Conservation (phyloP, 2,113 vertebrate genomes). For the Chunga burmeisteri region DNA sequence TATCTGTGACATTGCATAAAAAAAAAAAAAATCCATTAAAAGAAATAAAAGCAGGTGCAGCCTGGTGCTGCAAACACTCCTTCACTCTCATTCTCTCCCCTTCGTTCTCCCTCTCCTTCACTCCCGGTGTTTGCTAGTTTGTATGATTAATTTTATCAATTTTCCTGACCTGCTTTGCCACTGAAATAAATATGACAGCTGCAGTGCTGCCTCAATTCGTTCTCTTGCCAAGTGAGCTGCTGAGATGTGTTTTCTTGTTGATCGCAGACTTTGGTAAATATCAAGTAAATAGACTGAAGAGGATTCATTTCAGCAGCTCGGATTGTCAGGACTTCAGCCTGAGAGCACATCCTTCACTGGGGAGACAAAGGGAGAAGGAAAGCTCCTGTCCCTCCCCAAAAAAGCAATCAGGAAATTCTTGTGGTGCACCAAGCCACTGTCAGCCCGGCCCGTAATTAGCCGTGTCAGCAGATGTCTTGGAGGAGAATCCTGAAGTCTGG, state of each 20-base stretch:
- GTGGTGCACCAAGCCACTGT: background rate
- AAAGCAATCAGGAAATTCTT: slow-evolving; percentile 24
- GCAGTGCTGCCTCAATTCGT: slow-evolving; percentile 73
- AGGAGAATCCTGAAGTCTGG: background rate
- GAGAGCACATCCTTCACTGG: background rate
- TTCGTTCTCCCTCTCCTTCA: slow-evolving; percentile 63
- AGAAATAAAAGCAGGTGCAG: slow-evolving; percentile 76
- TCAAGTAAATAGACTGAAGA: slow-evolving; percentile 75
- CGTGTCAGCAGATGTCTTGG: background rate
- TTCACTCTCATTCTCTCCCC: slow-evolving; percentile 68
- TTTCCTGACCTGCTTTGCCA: slow-evolving; percentile 82
- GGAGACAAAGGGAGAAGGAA: slow-evolving; percentile 27
- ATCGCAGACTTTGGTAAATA: slow-evolving; percentile 74
- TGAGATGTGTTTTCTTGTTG: slow-evolving; percentile 75
- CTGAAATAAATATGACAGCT: slow-evolving; percentile 80
- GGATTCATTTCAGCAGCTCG: slow-evolving; percentile 68
- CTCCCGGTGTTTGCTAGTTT: slow-evolving; percentile 78
- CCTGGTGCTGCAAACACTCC: slow-evolving; percentile 62
- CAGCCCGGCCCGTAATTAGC: background rate
- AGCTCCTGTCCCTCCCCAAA: slow-evolving; percentile 21
- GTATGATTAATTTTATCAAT: slow-evolving; percentile 84
- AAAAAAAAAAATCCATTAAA: slow-evolving; percentile 71
- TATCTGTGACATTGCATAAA: slow-evolving; percentile 61
- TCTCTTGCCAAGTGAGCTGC: slow-evolving; percentile 76
- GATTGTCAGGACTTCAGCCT: slow-evolving; percentile 63